A percentile compares a stretch with the other conserved stretches of the same genome.
phyloP scores from a whole-genome alignment of 2,888 invertebrate genomes.

The Ferrisia virgata region DNA sequence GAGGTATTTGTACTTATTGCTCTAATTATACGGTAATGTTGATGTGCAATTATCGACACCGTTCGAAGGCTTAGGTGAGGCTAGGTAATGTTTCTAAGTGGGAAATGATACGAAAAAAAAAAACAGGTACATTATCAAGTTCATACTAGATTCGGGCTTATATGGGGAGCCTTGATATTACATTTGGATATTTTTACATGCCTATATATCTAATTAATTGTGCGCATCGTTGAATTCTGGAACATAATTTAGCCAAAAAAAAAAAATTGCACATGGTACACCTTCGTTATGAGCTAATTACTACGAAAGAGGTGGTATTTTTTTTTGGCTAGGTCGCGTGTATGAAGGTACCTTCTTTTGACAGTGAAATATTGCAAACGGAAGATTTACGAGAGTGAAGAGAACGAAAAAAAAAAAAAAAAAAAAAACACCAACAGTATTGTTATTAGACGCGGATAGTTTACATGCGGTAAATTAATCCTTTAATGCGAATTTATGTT shows the following conservation, averaged over 20 bases:
- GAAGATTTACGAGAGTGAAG: not conserved
- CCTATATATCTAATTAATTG: not conserved
- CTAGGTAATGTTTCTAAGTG: not conserved
- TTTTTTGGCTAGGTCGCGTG: not conserved
- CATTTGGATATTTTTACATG: not conserved
- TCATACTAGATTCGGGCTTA: not conserved
- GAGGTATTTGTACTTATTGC: too few relatives aligned
- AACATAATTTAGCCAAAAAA: not conserved
- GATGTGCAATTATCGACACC: constrained; percentile 12
- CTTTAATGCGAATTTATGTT: constrained; percentile 21
- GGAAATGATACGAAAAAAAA: not conserved
- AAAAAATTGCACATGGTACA: not conserved
- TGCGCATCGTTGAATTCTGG: not conserved
- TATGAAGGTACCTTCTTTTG: not conserved
- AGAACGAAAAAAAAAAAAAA: too few relatives aligned
- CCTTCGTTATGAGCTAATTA: not conserved
- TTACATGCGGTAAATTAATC: not conserved
- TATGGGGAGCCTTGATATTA: not conserved
- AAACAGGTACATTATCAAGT: not conserved
- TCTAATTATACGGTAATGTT: constrained; percentile 10
- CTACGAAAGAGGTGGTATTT: not conserved
- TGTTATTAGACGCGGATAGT: not conserved
- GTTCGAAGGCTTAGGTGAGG: not conserved
- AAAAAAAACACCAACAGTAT: not conserved
- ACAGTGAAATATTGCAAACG: not conserved